Base-by-base conservation (phyloP, 2,797 vertebrate genomes). In the Toxotes lorentzi region DNA sequence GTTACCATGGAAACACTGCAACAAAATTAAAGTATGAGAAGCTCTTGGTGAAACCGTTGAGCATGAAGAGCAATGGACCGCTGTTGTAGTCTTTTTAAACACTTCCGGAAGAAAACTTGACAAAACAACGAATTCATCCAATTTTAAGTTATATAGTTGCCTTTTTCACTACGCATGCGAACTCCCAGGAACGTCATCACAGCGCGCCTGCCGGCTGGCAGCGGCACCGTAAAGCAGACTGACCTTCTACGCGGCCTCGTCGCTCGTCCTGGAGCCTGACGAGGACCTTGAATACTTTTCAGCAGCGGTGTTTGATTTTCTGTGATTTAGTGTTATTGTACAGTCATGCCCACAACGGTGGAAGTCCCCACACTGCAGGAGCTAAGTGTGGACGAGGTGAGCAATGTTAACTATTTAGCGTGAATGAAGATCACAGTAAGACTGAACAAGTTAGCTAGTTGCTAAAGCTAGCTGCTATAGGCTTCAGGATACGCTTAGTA, bases 351-450 rank as follows among this genome's bases (percentile, higher is more conserved):
- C 19, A 87, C 92, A 3, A 81, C 88, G 24, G 27, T 94, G 80
- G 94, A 96, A 21, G 23, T 98, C 12, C 97, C 98, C 10, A 54
- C 94, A 6, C 19, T 94, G 77, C 93, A 97, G 89, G 97, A 99
- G 75, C 93, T 99, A 63, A 95, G 93, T 1, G 97, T 97, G 76
- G 94, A 92, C 8, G 97, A 99, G 96, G 97, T 98, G 91, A 96
- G 96, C 23, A 17, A 16, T n/a, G 9, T 17, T 21, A 6, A 14
- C 59, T 70, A 11, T 19, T 62, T 27, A 13, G 43, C 47, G 10
- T 38, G 23, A 64, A 11, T 35, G 40, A 56, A 66, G 63, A n/a
- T 32, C 7, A 30, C 8, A 21, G 19, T 1, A 17, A 35, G 10
- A 40, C 32, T 14, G 43, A 70, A 45, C 23, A 80, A 66, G 76